Evolutionary conservation across 2,113 vertebrate genomes (phyloP), one percentile per base, ranked within the genome.

Genomic region (Misgurnus mizolepis): DNA sequence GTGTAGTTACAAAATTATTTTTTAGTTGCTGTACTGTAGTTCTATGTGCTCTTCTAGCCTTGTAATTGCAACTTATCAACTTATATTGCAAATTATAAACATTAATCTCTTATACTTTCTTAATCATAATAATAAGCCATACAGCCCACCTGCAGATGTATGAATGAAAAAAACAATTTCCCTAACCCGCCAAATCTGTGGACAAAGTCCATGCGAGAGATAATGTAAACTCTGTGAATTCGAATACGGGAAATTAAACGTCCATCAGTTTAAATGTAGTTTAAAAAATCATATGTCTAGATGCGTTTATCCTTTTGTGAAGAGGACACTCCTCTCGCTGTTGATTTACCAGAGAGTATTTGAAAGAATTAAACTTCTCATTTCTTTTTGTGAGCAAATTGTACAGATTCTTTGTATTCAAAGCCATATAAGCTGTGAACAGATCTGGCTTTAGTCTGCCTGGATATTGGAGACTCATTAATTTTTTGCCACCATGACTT

Each of bases 381-480:
- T 50, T 18, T 69, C 14, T 70, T 12, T 61, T 43, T 18, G 15
- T 64, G 11, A 47, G 9, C 39, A 55, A 8, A 56, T 72, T 65
- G 27, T 53, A 65, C 45, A 72, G 68, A 53, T 58, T 70, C 10
- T 49, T 49, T 70, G 56, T 72, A 18, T 53, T 72, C 69, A 80
- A 50, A 71, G 78, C 7, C 14, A 56, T 71, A 18, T 39, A 71
- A 71, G 45, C 22, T 17, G 27, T 58, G 53, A 72, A 41, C 50
- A 72, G 50, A 14, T 40, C 15, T 34, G 17, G 69, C 17, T 72
- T 60, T 34, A 79, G 17, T 17, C 67, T 69, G 68, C 43, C 45
- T 34, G 58, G 43, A 80, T 53, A 80, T 7, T 80, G n/a, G 67
- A 80, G 72, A 64, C 27, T 53, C 71, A 58, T 53, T 50, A 2